These are phyloP conservation scores for Drosophila sturtevanti DNA, from an alignment of 1,140 invertebrate genomes.

Conservation along the genomic window DNA sequence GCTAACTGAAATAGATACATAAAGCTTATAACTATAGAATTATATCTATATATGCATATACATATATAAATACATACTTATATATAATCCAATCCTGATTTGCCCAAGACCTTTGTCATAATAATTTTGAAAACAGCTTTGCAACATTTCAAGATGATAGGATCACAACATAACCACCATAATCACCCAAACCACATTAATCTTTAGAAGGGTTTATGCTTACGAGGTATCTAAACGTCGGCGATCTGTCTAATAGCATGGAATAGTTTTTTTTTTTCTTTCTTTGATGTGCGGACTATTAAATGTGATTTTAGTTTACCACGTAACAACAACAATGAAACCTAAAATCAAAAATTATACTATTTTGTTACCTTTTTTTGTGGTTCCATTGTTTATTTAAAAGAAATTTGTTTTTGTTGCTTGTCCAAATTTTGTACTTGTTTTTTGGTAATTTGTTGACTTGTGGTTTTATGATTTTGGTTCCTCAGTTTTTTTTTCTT, in stretches of 20 bases:
- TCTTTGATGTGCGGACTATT: slow-evolving; percentile 66
- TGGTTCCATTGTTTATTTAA: slow-evolving; percentile 49
- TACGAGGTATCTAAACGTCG: neutral
- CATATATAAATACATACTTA: too few species aligned
- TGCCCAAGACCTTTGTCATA: too few species aligned
- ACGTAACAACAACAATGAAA: slow-evolving; percentile 59
- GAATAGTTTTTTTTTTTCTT: neutral
- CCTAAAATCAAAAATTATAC: slow-evolving; percentile 24
- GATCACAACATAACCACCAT: too few species aligned
- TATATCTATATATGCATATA: too few species aligned
- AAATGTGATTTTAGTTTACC: slow-evolving; percentile 75
- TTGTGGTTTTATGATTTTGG: slow-evolving; percentile 47
- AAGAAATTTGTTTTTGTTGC: slow-evolving; percentile 11
- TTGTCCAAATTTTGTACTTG: too few species aligned
- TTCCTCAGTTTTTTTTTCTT: neutral
- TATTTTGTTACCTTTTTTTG: slow-evolving; percentile 45
- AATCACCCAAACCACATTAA: neutral
- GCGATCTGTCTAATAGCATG: neutral
- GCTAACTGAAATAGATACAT: too few species aligned
- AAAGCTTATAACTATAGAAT: too few species aligned
- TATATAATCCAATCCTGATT: too few species aligned
- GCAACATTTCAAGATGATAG: too few species aligned
- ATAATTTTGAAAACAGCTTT: too few species aligned
- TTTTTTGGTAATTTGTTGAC: slow-evolving; percentile 54
- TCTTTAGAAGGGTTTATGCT: neutral